Evolutionary conservation across 2,888 invertebrate species (phyloP), one percentile per base, ranked within the genome.

Genomic region (Apantesis nais): DNA sequence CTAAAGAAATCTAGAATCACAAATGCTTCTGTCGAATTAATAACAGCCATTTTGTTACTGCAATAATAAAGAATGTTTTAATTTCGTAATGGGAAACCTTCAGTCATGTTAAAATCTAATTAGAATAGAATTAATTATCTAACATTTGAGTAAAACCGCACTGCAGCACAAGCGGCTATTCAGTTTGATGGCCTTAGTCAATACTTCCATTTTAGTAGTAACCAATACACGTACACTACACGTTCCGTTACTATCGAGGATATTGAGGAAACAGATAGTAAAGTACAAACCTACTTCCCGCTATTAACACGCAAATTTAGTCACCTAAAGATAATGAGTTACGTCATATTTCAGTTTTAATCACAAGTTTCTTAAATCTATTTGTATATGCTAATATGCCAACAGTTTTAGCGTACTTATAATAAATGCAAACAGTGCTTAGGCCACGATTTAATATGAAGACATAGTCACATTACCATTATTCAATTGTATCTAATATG

Each of bases 51-150:
- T 31, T 60, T 39, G 34, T 67, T 58, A 37, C 37, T 60, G n/a
- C 48, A 63, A 37, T 62, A 66, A 63, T 58, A 60, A 62, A 62
- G 12, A 55, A 66, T 61, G 29, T 55, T 37, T 66, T 62, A 66
- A 70, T 66, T 67, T 48, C 48, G 16, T 64, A 71, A 67, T 71
- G 63, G 48, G 37, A 71, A 71, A 67, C 48, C 62, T 71, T 67
- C 70, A 62, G 58, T 44, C 62, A 60, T 64, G 71, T 67, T 67
- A 64, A 67, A 60, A 37, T 67, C 67, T 71, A 63, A 67, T 71
- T 71, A 71, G 63, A 60, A 67, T 29, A 48, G n/a, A 58, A 62
- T 66, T 67, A 67, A 64, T 67, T 67, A 60, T 60, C 58, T 14
- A n/a, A 55, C 25, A 62, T 64, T 71, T 48, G 22, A 58, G 44